Conservation (phyloP, 2,888 invertebrate species). For the Dolichopus griseipennis region DNA sequence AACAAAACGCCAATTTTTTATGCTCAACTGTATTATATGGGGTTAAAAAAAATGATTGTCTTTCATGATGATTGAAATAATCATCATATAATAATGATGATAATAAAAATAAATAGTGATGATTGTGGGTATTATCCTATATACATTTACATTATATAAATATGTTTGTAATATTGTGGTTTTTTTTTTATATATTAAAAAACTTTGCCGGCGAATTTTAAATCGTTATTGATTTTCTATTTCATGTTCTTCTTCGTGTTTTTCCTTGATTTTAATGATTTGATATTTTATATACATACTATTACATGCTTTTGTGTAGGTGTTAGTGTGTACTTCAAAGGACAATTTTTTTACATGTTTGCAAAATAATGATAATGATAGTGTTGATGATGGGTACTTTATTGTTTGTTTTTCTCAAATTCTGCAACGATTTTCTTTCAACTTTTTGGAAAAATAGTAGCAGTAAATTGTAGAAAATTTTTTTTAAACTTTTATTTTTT, state of each 20-base stretch:
- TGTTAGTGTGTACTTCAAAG: background rate
- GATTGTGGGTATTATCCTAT: too few relatives aligned
- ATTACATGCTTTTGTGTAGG: background rate
- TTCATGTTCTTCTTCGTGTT: background rate
- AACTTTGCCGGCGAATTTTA: conserved; percentile 10
- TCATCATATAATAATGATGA: too few relatives aligned
- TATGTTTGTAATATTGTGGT: background rate
- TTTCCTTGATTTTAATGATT: background rate
- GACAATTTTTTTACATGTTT: background rate
- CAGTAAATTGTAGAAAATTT: too few relatives aligned
- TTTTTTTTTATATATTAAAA: background rate
- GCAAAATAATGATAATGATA: background rate
- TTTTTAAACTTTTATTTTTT: too few relatives aligned
- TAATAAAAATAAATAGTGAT: too few relatives aligned
- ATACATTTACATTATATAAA: too few relatives aligned
- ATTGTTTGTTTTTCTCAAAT: background rate
- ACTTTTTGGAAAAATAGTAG: background rate
- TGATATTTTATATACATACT: too few relatives aligned
- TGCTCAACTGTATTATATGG: too few relatives aligned
- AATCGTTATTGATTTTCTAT: conserved; percentile 8
- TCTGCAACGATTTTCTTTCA: background rate
- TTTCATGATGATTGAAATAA: too few relatives aligned
- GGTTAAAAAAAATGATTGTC: too few relatives aligned
- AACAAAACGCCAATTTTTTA: too few relatives aligned
- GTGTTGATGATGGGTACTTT: background rate